phyloP scores from a whole-genome alignment of 1,140 invertebrate species.

The Drosophila hydei region DNA sequence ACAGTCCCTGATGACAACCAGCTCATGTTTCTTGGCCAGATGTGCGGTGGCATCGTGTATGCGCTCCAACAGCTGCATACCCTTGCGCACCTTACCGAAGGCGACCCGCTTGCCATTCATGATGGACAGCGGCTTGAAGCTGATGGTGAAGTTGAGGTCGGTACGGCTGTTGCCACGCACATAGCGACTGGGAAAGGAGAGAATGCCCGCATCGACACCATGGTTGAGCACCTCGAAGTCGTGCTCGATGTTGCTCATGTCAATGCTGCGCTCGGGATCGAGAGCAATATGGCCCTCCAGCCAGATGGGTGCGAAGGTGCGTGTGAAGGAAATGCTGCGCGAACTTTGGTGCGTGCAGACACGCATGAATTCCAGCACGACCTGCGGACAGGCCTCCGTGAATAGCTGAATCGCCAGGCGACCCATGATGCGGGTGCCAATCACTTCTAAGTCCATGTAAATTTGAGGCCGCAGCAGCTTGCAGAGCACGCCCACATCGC shows the following conservation, averaged over 20 bases:
- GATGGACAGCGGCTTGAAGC: slow-evolving; percentile 68
- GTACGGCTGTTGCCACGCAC: slow-evolving; percentile 46
- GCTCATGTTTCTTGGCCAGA: slow-evolving; percentile 38
- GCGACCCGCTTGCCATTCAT: slow-evolving; percentile 69
- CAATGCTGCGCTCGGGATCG: slow-evolving; percentile 17
- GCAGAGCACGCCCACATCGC: slow-evolving; percentile 59
- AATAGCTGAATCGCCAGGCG: slow-evolving; percentile 68
- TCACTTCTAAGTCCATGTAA: slow-evolving; percentile 58
- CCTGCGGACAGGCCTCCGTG: slow-evolving; percentile 71
- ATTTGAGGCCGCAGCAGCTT: slow-evolving; percentile 70
- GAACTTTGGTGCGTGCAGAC: slow-evolving; percentile 43
- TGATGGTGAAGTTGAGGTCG: slow-evolving; percentile 63
- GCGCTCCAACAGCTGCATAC: slow-evolving; percentile 51
- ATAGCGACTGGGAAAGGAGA: slow-evolving; percentile 70
- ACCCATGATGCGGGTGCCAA: slow-evolving; percentile 45
- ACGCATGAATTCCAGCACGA: slow-evolving; percentile 71
- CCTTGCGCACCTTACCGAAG: slow-evolving; percentile 69
- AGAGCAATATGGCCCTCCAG: slow-evolving; percentile 59
- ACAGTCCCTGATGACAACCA: slow-evolving; percentile 45
- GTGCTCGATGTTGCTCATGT: slow-evolving; percentile 62
- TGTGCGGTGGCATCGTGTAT: slow-evolving; percentile 60
- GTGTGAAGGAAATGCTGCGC: slow-evolving; percentile 42
- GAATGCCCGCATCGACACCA: slow-evolving; percentile 70
- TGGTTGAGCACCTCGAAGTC: slow-evolving; percentile 75
- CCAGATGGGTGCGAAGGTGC: slow-evolving; percentile 65